A percentile compares a stretch with the other conserved stretches of the same genome.
phyloP scores from a whole-genome alignment of 2,888 invertebrate species.

The Boloria selene region DNA sequence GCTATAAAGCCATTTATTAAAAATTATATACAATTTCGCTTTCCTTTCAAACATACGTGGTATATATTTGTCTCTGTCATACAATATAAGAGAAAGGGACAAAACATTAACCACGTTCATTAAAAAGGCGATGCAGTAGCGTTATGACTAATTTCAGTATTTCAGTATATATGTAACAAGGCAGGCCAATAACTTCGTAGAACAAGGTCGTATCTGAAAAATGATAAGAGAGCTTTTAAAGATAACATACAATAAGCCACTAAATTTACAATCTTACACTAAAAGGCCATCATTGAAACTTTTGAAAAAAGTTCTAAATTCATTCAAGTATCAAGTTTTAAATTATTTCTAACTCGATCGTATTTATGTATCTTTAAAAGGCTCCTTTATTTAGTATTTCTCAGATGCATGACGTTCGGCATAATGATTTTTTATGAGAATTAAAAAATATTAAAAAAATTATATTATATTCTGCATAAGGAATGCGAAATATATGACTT shows the following conservation, averaged over 20 bases:
- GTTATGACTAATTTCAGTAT: slow-evolving; percentile 27
- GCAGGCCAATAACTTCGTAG: slow-evolving; percentile 18
- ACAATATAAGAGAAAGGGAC: slow-evolving; percentile 9
- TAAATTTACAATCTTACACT: no score
- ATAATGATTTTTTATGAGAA: no score
- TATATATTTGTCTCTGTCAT: slow-evolving; percentile 13
- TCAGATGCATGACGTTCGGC: no score
- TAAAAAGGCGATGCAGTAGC: no score
- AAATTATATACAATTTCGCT: slow-evolving; percentile 25
- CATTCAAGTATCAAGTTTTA: background rate
- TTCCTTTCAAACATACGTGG: slow-evolving; percentile 5
- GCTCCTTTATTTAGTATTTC: slow-evolving; percentile 6
- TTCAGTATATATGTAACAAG: slow-evolving; percentile 12
- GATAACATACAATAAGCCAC: background rate
- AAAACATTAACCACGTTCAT: slow-evolving; percentile 3
- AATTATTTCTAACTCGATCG: background rate
- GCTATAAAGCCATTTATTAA: slow-evolving; percentile 21
- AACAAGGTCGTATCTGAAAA: slow-evolving; percentile 14
- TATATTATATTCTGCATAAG: no score
- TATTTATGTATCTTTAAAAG: background rate
- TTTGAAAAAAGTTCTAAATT: background rate
- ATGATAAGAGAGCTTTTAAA: slow-evolving; percentile 7
- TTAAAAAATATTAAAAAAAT: no score
- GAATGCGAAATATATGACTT: no score
- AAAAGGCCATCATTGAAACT: no score